Percentiles rank a stretch among this genome's conserved stretches.
Evolutionary conservation across 2,113 vertebrate species (phyloP).

Genomic region (Chelonoidis abingdonii): DNA sequence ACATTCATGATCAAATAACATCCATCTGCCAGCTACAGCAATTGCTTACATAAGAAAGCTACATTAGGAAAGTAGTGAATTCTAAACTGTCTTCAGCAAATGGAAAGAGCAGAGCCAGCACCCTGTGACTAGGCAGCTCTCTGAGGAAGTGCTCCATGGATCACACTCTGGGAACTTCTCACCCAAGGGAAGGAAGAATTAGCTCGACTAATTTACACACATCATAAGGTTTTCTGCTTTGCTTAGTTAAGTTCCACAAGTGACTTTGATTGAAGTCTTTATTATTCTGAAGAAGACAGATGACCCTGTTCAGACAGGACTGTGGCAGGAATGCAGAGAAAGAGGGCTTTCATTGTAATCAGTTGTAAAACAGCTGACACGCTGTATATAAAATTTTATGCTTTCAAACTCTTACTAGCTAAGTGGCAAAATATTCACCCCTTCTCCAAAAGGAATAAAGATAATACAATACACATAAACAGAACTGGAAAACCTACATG

Average conservation of each 20-base stretch:
- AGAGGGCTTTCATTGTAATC: not conserved
- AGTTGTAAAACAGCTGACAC: accelerated
- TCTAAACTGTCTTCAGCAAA: not conserved
- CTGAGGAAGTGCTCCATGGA: not conserved
- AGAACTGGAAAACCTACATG: not conserved
- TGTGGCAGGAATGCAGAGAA: not conserved
- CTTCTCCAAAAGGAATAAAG: not conserved
- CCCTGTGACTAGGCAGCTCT: not conserved
- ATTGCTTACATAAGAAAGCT: not conserved
- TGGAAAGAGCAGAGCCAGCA: not conserved
- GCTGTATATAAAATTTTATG: not conserved
- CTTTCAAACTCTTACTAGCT: not conserved
- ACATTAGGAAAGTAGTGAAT: not conserved
- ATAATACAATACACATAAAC: not conserved
- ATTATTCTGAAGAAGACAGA: not conserved
- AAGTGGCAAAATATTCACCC: not conserved
- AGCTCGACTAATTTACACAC: not conserved
- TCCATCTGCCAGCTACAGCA: not conserved
- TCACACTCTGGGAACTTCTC: not conserved
- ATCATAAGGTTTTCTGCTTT: not conserved
- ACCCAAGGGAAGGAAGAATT: not conserved
- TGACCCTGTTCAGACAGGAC: not conserved
- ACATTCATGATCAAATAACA: not conserved
- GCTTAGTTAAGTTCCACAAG: not conserved
- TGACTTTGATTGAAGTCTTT: not conserved